phyloP scores from a whole-genome alignment of 2,797 vertebrate species.

The Sebastes dallii region DNA sequence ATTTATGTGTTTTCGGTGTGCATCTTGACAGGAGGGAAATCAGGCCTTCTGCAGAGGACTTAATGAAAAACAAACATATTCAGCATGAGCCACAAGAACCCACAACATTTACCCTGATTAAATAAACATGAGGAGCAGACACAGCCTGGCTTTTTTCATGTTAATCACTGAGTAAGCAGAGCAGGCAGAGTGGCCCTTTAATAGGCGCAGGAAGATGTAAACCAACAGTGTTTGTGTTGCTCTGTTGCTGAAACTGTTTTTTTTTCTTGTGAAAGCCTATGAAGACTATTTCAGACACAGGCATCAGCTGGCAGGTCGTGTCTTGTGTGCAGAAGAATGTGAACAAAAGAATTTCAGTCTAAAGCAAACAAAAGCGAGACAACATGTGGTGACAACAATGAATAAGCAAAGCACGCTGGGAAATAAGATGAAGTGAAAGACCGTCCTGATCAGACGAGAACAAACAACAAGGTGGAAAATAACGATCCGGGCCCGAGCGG shows the following conservation, averaged over 20 bases:
- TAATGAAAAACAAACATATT: conserved; percentile 71
- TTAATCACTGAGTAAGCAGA: conserved; percentile 64
- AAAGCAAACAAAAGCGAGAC: conserved; percentile 16
- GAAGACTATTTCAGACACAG: conserved; percentile 6
- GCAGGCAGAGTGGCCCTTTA: conserved; percentile 40
- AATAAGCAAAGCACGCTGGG: conserved; percentile 37
- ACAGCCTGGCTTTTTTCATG: conserved; percentile 55
- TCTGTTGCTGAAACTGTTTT: conserved; percentile 7
- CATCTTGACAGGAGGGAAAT: conserved; percentile 30
- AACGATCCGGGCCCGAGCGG: conserved; percentile 34
- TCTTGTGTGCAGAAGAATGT: conserved; percentile 10
- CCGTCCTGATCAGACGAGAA: conserved; percentile 34
- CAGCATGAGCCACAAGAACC: conserved; percentile 55
- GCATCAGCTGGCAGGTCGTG: conserved; percentile 19
- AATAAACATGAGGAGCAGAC: conserved; percentile 75
- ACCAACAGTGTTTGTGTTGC: conserved; percentile 11
- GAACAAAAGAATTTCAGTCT: conserved; percentile 23
- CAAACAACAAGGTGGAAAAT: conserved; percentile 50
- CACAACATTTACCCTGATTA: conserved; percentile 71
- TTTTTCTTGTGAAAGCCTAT: not conserved
- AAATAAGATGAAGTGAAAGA: conserved; percentile 34
- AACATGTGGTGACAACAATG: conserved; percentile 32
- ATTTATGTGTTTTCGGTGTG: not conserved
- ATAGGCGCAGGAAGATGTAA: conserved; percentile 24
- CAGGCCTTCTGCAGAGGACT: conserved; percentile 29